Evolutionary conservation across 2,797 vertebrate genomes (phyloP), one percentile per base, ranked within the genome.

Genomic region (Coreius guichenoti): DNA sequence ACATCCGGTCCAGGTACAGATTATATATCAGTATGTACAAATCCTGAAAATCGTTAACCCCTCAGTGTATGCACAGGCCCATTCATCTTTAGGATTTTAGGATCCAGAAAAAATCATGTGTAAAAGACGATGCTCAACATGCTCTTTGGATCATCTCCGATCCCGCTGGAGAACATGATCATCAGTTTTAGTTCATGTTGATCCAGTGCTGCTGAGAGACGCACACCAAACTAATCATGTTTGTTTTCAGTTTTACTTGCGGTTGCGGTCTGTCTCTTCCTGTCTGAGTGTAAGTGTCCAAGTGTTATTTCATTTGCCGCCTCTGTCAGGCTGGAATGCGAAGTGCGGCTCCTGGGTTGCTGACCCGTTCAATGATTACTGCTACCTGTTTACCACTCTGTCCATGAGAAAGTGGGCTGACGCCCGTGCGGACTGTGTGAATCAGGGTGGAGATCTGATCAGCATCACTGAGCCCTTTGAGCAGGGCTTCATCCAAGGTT

Each of bases 331-430:
- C 8, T 96, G 95, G 95, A 94, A 94, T 67, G 91, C 89, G 0
- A 95, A 95, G 87, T 96, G 95, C 23, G 95, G 95, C 1, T 90
- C 90, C 1, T 96, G 95, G 95, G 89, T 77, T 5, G 0, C 93
- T 0, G 95, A 95, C 80, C 95, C 95, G 1, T 95, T 94, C 5
- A 96, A 94, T 7, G 95, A 96, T 89, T 94, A 87, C 92, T 96
- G 95, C 89, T 96, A 96, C 92, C 92, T 93, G 83, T 94, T 96
- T 6, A 93, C 92, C 90, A 92, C 79, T 86, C 87, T 95, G 90
- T 95, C 93, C 0, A 86, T 89, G 89, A 94, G 95, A 88, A 94
- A 84, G 1, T 96, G 95, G 95, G 90, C 91, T 0, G 95, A 95
- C 12, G 95, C 95, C 68, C 93, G 93, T 12, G 89, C 94, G 0